Conservation (phyloP, 2,113 vertebrate species). For the Poecilia latipinna region DNA sequence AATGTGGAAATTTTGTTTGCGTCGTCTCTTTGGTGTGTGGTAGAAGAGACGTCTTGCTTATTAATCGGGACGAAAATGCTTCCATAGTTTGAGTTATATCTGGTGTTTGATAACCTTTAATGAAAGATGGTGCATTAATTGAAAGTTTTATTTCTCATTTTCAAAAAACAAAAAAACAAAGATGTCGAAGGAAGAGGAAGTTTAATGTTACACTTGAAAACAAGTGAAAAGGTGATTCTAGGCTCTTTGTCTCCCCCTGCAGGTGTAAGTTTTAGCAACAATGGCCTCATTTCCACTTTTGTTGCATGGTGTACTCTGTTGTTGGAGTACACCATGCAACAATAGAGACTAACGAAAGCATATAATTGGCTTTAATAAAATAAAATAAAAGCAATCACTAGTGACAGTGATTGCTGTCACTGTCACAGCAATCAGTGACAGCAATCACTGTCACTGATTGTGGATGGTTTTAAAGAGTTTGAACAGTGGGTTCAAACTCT, state of each 20-base stretch:
- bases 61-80: not conserved
- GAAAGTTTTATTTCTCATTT: not conserved
- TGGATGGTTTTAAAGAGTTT: no score
- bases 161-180: not conserved
- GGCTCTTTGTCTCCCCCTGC: slow-evolving; percentile 1
- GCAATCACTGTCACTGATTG: no score
- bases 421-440: no score
- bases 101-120: not conserved
- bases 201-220: no score
- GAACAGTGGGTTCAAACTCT: no score
- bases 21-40: not conserved
- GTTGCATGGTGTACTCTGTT: no score
- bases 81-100: not conserved
- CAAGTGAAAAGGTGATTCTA: no score
- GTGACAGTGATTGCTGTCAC: not conserved
- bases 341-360: not conserved
- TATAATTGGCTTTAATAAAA: not conserved
- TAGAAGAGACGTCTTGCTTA: not conserved
- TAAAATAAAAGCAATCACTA: not conserved
- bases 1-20: not conserved
- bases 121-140: not conserved
- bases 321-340: no score
- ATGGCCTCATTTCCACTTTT: no score
- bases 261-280: not conserved
- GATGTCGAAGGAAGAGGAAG: not conserved